These are phyloP conservation scores for Zhuqinia jingwanae DNA, from an alignment of 2,888 invertebrate species.

Conservation along the genomic window DNA sequence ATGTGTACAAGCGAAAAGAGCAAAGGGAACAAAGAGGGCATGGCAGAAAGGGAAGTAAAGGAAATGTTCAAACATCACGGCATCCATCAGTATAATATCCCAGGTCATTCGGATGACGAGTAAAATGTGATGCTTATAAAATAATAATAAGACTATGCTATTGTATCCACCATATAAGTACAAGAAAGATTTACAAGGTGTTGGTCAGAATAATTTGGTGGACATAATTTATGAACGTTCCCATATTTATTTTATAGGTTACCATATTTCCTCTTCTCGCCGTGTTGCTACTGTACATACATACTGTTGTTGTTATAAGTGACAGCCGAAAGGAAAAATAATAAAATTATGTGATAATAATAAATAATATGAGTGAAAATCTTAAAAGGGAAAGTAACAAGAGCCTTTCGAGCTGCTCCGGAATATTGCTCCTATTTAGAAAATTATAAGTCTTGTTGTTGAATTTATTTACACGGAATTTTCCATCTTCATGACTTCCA, in stretches of 20 bases:
- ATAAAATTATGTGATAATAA: conserved; percentile 29
- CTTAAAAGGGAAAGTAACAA: background rate
- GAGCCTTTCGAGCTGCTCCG: background rate
- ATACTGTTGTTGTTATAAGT: background rate
- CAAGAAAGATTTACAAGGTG: no score
- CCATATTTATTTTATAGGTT: background rate
- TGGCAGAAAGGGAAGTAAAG: background rate
- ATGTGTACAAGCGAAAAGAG: background rate
- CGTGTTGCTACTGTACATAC: background rate
- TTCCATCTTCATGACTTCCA: conserved; percentile 47
- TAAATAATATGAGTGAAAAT: conserved; percentile 13
- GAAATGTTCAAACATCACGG: no score
- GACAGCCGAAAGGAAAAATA: conserved; percentile 24
- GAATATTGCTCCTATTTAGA: conserved; percentile 13
- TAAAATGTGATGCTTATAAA: no score
- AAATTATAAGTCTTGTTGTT: conserved; percentile 57
- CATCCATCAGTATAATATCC: no score
- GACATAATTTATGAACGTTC: no score
- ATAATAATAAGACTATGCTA: no score
- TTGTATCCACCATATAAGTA: no score
- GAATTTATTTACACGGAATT: conserved; percentile 61
- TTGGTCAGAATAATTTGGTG: no score
- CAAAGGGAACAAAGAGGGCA: background rate
- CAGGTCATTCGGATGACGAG: no score
- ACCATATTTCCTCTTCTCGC: background rate